Percentiles rank a stretch among this genome's conserved stretches.
Conservation (phyloP, 2,797 vertebrate species). For the Hypotaenidia philippensis region DNA sequence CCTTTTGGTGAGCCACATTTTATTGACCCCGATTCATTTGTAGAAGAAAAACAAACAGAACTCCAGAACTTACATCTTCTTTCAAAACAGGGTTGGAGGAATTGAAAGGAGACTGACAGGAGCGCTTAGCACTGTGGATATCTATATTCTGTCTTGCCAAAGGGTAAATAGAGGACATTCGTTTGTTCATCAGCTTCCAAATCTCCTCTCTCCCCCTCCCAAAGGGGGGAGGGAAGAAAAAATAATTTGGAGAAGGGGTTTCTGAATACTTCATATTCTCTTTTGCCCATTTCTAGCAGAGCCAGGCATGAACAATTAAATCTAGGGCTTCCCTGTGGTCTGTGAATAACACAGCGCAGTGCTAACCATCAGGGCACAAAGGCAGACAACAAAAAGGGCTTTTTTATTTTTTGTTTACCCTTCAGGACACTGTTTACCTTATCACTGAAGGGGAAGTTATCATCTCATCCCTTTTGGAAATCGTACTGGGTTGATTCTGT, state of each 20-base stretch:
- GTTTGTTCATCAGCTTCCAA: slow-evolving; percentile 76
- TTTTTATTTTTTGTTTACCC: slow-evolving; percentile 83
- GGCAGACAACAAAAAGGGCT: slow-evolving; percentile 72
- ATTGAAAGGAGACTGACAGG: slow-evolving; percentile 53
- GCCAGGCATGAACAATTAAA: slow-evolving; percentile 80
- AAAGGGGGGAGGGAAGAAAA: slow-evolving; percentile 1
- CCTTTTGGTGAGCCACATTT: neutral
- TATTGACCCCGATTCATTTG: slow-evolving; percentile 26
- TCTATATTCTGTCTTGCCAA: slow-evolving; percentile 74
- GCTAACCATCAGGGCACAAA: slow-evolving; percentile 79
- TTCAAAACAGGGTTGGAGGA: slow-evolving; percentile 23
- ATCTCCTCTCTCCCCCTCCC: slow-evolving; percentile 50
- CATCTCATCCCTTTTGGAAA: slow-evolving; percentile 75
- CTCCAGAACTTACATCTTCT: slow-evolving; percentile 46
- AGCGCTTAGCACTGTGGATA: slow-evolving; percentile 56
- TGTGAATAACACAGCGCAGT: slow-evolving; percentile 78
- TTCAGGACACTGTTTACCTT: slow-evolving; percentile 85
- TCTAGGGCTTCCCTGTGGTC: slow-evolving; percentile 81
- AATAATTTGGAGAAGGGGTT: slow-evolving; percentile 67
- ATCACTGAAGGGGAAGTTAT: slow-evolving; percentile 78
- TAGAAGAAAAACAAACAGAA: slow-evolving; percentile 18
- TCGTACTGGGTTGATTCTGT: slow-evolving; percentile 60
- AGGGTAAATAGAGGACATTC: slow-evolving; percentile 81
- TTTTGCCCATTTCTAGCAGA: slow-evolving; percentile 73
- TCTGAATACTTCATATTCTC: slow-evolving; percentile 64